Percentiles rank a stretch among this genome's conserved stretches.
These are phyloP conservation scores for Drosophila hamatofila DNA, from an alignment of 2,888 invertebrate genomes.

Conservation along the genomic window DNA sequence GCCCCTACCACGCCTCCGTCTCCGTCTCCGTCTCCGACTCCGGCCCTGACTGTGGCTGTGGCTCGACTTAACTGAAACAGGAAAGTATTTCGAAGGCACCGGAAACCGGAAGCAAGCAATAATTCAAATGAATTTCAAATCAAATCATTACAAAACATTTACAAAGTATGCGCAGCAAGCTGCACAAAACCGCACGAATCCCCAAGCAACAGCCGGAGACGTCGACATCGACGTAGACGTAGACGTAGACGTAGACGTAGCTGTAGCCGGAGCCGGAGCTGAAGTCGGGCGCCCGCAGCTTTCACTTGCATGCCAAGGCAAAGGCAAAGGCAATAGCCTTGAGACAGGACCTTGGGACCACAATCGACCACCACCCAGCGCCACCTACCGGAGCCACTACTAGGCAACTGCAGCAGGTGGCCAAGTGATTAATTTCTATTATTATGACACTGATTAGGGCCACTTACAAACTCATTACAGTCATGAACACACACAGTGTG, in stretches of 20 bases:
- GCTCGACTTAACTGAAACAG: slow-evolving; percentile 67
- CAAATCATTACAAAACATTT: slow-evolving; percentile 83
- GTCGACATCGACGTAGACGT: not conserved
- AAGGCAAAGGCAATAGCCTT: slow-evolving; percentile 31
- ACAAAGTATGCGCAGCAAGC: slow-evolving; percentile 78
- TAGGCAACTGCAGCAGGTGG: slow-evolving; percentile 50
- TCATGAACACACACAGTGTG: slow-evolving; percentile 40
- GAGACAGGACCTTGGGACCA: slow-evolving; percentile 7
- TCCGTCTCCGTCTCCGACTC: not conserved
- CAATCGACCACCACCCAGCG: not conserved
- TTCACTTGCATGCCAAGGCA: slow-evolving; percentile 32
- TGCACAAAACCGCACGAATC: slow-evolving; percentile 75
- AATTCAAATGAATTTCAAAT: slow-evolving; percentile 84
- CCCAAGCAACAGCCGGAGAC: slow-evolving; percentile 4
- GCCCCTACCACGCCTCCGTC: slow-evolving; percentile 12
- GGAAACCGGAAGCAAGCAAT: slow-evolving; percentile 84
- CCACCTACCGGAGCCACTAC: not conserved
- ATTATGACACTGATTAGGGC: slow-evolving; percentile 79
- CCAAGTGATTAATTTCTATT: slow-evolving; percentile 77
- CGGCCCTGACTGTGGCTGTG: slow-evolving; percentile 21
- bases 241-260: not conserved
- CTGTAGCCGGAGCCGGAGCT: not conserved
- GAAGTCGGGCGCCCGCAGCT: not conserved
- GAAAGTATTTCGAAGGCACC: slow-evolving; percentile 81
- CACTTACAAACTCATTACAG: slow-evolving; percentile 79